phyloP scores from a whole-genome alignment of 2,113 vertebrate genomes.

The Pygoscelis adeliae region DNA sequence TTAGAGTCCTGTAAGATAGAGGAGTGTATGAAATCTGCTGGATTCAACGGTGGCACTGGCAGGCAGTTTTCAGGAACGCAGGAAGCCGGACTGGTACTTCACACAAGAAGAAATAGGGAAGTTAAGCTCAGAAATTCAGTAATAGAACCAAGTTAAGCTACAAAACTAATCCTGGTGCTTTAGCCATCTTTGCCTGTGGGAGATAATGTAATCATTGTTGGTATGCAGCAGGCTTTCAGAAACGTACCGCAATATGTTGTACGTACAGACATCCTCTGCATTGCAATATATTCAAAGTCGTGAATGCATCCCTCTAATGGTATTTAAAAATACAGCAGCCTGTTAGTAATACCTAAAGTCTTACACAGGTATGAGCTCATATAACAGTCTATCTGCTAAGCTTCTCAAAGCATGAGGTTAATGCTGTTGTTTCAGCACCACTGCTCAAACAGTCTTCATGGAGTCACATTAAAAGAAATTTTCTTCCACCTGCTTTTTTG shows the following conservation, averaged over 20 bases:
- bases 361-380: neutral
- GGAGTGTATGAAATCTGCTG: neutral
- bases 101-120: neutral
- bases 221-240: neutral
- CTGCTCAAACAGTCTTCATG: neutral
- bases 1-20: neutral
- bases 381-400: neutral
- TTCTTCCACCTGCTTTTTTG: neutral
- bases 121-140: neutral
- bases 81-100: neutral
- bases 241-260: neutral
- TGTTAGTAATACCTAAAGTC: neutral
- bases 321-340: neutral
- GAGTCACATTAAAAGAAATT: neutral
- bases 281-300: neutral
- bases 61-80: too few relatives aligned
- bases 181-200: neutral
- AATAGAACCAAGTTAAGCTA: neutral
- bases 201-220: neutral
- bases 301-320: neutral
- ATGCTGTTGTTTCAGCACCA: neutral
- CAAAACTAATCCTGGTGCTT: neutral
- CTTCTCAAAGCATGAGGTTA: neutral
- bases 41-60: neutral
- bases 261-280: neutral